Conservation (phyloP, 2,113 vertebrate species). For the Sturnus vulgaris region DNA sequence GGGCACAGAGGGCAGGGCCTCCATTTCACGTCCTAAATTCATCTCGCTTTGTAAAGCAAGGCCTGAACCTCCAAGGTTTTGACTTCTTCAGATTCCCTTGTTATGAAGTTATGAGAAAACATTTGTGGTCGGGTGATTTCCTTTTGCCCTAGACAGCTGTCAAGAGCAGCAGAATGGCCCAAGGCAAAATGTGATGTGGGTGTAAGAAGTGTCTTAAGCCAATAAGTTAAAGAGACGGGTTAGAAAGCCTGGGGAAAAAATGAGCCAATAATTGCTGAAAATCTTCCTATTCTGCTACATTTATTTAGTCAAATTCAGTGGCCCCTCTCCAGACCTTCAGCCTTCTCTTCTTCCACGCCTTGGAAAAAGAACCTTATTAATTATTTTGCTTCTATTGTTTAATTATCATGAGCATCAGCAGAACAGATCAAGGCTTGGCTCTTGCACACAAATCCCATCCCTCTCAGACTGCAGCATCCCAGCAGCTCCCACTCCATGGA, state of each 20-base stretch:
- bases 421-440: neutral
- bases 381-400: neutral
- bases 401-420: slow-evolving; percentile 16
- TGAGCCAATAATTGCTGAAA: slow-evolving; percentile 35
- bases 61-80: slow-evolving; percentile 21
- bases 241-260: slow-evolving; percentile 18
- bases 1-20: neutral
- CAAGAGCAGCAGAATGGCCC: slow-evolving; percentile 39
- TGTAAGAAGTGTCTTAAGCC: slow-evolving; percentile 16
- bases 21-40: neutral
- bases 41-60: neutral
- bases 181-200: slow-evolving; percentile 38
- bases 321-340: slow-evolving; percentile 3
- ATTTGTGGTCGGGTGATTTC: slow-evolving; percentile 26
- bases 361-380: neutral
- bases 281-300: neutral
- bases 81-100: slow-evolving; percentile 25
- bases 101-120: slow-evolving; percentile 31
- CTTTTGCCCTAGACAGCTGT: slow-evolving; percentile 58
- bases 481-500: neutral
- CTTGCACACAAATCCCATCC: neutral
- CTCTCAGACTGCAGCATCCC: neutral
- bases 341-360: neutral
- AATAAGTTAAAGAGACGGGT: neutral
- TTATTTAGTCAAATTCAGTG: slow-evolving; percentile 16